Conservation (phyloP, 2,797 vertebrate genomes). For the Crocodylus rhombifer region DNA sequence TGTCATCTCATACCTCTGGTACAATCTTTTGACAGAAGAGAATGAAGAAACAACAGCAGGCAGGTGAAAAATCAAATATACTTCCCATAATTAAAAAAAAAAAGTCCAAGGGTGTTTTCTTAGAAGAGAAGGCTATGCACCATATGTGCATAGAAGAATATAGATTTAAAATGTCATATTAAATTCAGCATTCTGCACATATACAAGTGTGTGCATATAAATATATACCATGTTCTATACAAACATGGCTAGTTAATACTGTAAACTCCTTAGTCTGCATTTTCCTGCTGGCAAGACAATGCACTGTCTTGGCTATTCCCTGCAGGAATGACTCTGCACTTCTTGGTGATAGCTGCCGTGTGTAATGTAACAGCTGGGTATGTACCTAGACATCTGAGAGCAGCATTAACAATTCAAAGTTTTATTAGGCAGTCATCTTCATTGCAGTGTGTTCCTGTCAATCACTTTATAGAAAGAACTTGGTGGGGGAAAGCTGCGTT, state of each 20-base stretch:
- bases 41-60: background rate
- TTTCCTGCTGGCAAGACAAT: conserved; percentile 14
- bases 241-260: background rate
- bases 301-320: background rate
- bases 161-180: background rate
- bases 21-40: background rate
- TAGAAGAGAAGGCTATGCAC: background rate
- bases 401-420: conserved; percentile 11
- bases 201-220: background rate
- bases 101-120: background rate
- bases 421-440: conserved; percentile 22
- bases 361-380: background rate
- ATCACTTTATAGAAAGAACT: background rate
- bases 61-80: background rate
- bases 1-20: background rate
- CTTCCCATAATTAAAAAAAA: background rate
- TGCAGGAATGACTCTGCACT: conserved; percentile 22
- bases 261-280: background rate
- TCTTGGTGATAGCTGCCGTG: background rate
- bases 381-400: conserved; percentile 14
- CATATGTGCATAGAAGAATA: background rate
- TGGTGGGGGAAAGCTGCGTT: background rate
- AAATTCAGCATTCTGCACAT: background rate
- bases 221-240: background rate
- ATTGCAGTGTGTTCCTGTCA: conserved; percentile 5